Evolutionary conservation across 2,797 vertebrate species (phyloP), one percentile per base, ranked within the genome.

Genomic region (Tapirus indicus): DNA sequence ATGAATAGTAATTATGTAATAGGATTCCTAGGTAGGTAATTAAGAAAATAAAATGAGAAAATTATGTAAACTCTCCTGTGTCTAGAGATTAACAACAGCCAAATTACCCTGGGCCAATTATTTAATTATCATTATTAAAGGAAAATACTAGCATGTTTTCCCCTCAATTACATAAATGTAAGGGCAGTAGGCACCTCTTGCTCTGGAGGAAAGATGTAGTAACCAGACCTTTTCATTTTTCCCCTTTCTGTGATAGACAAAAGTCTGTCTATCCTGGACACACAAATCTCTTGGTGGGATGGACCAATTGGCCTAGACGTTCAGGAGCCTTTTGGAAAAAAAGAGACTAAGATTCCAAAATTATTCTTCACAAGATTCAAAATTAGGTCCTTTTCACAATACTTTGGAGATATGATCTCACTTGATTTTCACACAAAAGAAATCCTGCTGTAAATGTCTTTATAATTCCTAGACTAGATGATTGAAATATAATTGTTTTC

Each of bases 311-410:
- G 5, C 38, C 18, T 69, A 79, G 32, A 83, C 49, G 2, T 44
- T 66, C 52, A 85, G 41, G 44, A 80, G 5, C 3, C 4, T 90
- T 94, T 86, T 32, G 10, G 17, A 38, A 74, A 97, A 78, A 13
- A 89, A 72, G 25, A 86, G n/a, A 91, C 21, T 56, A 44, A 80
- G 47, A 78, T 12, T 56, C 4, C 13, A 88, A 78, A 89, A 74
- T 92, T 78, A 14, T 77, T 86, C 29, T 71, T 87, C 44, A 14
- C 49, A 83, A 75, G 64, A 49, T 74, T 68, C 44, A 62, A 97
- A 94, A 79, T 58, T 82, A 93, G 12, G 27, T 89, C 60, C 14
- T 89, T 78, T 74, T 58, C 35, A 88, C 93, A 90, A 87, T 49
- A 72, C n/a, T 75, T 18, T 18, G 5, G 60, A 79, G 18, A 75